A percentile compares a stretch with the other conserved stretches of the same genome.
Evolutionary conservation across 2,113 vertebrate species (phyloP).

Genomic region (Dromas ardeola): DNA sequence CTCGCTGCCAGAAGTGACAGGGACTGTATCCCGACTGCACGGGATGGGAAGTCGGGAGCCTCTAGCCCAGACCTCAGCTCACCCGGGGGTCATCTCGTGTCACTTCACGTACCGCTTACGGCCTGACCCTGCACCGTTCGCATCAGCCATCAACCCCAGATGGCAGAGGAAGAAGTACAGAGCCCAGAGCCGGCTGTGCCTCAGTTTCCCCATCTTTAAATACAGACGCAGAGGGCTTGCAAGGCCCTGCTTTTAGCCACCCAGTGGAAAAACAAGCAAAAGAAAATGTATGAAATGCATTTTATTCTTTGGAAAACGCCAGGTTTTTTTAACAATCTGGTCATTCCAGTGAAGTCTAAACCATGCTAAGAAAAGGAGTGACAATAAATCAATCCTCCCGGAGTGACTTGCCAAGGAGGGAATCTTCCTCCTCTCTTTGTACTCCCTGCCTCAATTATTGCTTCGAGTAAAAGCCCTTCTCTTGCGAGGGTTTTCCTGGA

Average conservation of each 20-base stretch:
- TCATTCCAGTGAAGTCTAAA: neutral
- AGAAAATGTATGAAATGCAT: neutral
- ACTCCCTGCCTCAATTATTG: neutral
- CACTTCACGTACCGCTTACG: neutral
- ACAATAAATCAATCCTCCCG: neutral
- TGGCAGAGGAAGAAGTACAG: neutral
- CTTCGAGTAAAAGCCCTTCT: neutral
- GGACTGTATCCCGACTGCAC: neutral
- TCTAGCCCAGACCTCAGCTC: neutral
- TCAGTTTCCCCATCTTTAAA: neutral
- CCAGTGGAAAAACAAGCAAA: neutral
- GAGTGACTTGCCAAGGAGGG: neutral
- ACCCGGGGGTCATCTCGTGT: neutral
- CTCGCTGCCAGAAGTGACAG: neutral
- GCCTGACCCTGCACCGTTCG: neutral
- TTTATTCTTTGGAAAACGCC: neutral
- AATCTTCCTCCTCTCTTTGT: neutral
- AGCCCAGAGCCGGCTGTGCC: neutral
- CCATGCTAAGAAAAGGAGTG: neutral
- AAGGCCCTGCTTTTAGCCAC: neutral
- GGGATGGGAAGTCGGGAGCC: neutral
- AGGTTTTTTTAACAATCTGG: neutral
- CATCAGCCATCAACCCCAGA: neutral
- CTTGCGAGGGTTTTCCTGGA: neutral
- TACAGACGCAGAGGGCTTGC: neutral